Base-by-base conservation (phyloP, 2,113 vertebrate species). In the Cryptomyrus ogoouensis region DNA sequence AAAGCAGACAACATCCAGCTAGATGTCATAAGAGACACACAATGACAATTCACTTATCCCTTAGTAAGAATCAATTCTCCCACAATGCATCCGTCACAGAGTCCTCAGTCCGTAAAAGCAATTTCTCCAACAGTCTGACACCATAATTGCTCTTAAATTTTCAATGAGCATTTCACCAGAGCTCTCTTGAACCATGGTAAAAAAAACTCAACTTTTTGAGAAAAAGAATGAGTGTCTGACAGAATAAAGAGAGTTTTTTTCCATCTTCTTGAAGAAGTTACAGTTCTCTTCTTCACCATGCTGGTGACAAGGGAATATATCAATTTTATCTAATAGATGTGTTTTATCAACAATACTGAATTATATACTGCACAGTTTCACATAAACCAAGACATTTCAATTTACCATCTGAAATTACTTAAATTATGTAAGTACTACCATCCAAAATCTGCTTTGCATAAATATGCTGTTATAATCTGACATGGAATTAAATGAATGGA, bases 11-110 rank as follows among this genome's bases (percentile, higher is more conserved):
- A 97, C 97, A 97, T 96, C 96, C 96, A 97, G 95, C 96, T 96
- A 96, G 96, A 98, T 98, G 97, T 97, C 97, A 98, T 94, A 96
- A 97, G 97, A 97, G 97, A 97, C 96, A 96, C 96, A 97, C 97
- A 98, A 98, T 98, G 97, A 98, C 97, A 98, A 98, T 98, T 98
- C 98, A 98, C 97, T 98, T 97, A 97, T 97, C 97, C 96, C 97
- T 96, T 56, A 95, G 96, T 96, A 97, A 96, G 97, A 98, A 98
- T 98, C 98, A 98, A 96, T 99, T 98, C 97, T 98, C 96, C 97
- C 97, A 98, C 97, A 98, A 98, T 99, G 97, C 98, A 98, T 97
- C 97, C 98, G 98, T 98, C 98, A 99, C 95, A 97, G 96, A 97
- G 96, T 96, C 97, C 96, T 97, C 96, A 94, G 96, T 96, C 95